Percentiles rank a stretch among this genome's conserved stretches.
Evolutionary conservation across 1,140 invertebrate genomes (phyloP).

Genomic region (Drosophila tsacasi): DNA sequence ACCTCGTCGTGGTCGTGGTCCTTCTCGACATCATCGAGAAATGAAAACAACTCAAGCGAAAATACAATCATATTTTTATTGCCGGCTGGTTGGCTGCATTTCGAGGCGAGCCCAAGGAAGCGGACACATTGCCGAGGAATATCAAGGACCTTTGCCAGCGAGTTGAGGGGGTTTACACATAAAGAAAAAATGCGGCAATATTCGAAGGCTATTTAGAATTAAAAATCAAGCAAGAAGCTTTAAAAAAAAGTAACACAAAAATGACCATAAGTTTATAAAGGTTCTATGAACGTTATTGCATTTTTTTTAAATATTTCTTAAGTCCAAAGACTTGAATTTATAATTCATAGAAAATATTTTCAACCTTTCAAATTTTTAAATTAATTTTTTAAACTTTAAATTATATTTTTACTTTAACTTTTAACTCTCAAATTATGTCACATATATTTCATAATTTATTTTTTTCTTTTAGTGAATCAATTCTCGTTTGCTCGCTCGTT

Average conservation of each 20-base stretch:
- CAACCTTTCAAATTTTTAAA: not conserved
- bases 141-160: conserved; percentile 24
- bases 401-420: not conserved
- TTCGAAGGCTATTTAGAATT: not conserved
- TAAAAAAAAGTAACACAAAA: too few species aligned
- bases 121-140: conserved; percentile 37
- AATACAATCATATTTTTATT: conserved; percentile 84
- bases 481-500: conserved; percentile 76
- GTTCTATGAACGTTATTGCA: too few species aligned
- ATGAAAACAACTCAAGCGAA: conserved; percentile 83
- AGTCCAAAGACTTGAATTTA: too few species aligned
- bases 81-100: conserved; percentile 79
- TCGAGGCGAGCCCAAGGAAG: conserved; percentile 51
- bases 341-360: not conserved
- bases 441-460: not conserved
- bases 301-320: not conserved
- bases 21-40: conserved; percentile 79
- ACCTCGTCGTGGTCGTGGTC: conserved; percentile 21
- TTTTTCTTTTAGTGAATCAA: conserved; percentile 35
- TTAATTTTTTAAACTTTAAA: not conserved
- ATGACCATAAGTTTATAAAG: too few species aligned
- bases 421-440: not conserved
- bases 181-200: not conserved
- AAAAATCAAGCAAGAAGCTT: not conserved
- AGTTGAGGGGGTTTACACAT: conserved; percentile 3